These are phyloP conservation scores for Propithecus deckenii DNA, from an alignment of 2,797 vertebrate genomes.

Conservation along the genomic window DNA sequence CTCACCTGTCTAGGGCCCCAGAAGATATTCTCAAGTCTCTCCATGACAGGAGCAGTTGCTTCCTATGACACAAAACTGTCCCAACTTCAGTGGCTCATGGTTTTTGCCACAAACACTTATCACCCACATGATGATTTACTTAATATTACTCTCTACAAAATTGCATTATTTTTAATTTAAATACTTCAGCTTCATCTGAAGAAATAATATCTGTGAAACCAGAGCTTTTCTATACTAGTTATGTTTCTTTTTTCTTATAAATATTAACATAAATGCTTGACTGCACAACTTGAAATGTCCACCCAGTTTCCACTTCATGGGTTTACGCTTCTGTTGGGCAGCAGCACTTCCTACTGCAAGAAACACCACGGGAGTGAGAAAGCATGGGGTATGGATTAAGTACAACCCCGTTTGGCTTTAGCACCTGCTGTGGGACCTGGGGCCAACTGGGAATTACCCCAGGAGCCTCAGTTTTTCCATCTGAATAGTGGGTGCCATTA, in stretches of 20 bases:
- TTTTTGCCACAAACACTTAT: not conserved
- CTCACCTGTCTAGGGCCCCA: not conserved
- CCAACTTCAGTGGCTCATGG: not conserved
- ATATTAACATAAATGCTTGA: not conserved
- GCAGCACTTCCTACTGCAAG: fast-evolving
- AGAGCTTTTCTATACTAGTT: not conserved
- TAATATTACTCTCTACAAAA: not conserved
- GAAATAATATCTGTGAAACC: not conserved
- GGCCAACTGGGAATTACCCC: not conserved
- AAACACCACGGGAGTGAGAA: not conserved
- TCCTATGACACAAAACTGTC: not conserved
- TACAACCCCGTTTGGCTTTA: not conserved
- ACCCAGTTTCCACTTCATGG: not conserved
- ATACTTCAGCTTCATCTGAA: not conserved
- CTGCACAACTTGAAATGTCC: not conserved
- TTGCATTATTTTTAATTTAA: not conserved
- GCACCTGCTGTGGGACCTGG: not conserved
- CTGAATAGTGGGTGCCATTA: not conserved
- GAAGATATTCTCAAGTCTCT: not conserved
- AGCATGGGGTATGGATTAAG: not conserved
- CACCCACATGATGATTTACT: not conserved
- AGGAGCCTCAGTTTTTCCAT: not conserved
- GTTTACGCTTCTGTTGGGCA: not conserved
- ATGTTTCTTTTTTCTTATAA: not conserved
- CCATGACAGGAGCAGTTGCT: not conserved